Evolutionary conservation across 2,797 vertebrate genomes (phyloP), one percentile per base, ranked within the genome.

Genomic region (Melopsittacus undulatus): DNA sequence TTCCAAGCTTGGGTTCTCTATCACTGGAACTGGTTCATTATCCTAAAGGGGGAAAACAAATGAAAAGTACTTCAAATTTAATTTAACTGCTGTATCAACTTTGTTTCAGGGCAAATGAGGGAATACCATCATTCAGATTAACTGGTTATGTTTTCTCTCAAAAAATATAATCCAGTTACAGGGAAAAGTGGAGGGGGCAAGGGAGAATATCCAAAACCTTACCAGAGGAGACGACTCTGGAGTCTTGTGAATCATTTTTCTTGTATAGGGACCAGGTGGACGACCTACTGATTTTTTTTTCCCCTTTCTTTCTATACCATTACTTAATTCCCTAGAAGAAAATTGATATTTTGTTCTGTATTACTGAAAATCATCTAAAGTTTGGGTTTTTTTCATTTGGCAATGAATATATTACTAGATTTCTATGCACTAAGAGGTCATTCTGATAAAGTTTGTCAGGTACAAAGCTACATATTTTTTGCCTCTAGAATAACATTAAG

Each of bases 241-340:
- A 97, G 98, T 97, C 97, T 98, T 98, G 92, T 98, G 98, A 95
- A 98, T 97, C 97, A 98, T 98, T 97, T 98, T 98, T 96, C 98
- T 99, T 91, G 98, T 98, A 96, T 98, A 98, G 59, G 98, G 98
- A 96, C 99, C 99, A 95, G 98, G 98, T 89, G 98, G 98, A 92
- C 98, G 98, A 85, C 98, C 96, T 92, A 98, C 98, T 91, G 98
- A 98, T 94, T 99, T 99, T 98, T 98, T 98, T 97, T 99, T 99
- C 97, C 98, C 99, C 97, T 98, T 99, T 97, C 98, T 99, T 90
- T 98, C 98, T 95, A 98, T 97, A 96, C 99, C 99, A 96, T 99
- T 99, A 90, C 98, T 98, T 96, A 99, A 94, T 87, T 98, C 95
- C 97, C 98, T 99, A 95, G 96, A 98, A 97, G 72, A 96, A 95